Percentiles rank a stretch among this genome's conserved stretches.
phyloP scores from a whole-genome alignment of 2,797 vertebrate species.

The Arctocebus calabarensis region DNA sequence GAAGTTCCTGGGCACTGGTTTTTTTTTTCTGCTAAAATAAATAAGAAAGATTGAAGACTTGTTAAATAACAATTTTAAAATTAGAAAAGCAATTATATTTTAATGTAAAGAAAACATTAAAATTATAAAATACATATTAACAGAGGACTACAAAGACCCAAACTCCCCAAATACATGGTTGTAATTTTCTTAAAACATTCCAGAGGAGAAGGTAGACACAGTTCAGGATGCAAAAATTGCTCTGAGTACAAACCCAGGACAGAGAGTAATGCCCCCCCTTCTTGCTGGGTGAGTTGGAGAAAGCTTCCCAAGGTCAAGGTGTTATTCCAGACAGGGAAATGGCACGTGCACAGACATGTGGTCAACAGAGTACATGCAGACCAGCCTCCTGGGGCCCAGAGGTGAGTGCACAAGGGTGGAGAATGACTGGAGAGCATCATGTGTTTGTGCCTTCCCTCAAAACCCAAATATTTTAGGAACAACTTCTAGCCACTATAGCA shows the following conservation, averaged over 20 bases:
- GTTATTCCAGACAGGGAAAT: background rate
- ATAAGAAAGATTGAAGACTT: background rate
- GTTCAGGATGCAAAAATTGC: background rate
- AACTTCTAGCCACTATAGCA: fast-evolving
- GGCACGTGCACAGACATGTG: background rate
- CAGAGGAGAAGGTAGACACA: background rate
- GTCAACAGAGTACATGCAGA: fast-evolving
- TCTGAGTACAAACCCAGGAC: background rate
- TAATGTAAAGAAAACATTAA: background rate
- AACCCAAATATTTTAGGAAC: background rate
- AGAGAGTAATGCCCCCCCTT: background rate
- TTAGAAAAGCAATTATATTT: background rate
- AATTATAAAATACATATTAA: background rate
- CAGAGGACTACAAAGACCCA: background rate
- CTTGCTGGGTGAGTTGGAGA: background rate
- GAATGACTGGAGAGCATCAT: background rate
- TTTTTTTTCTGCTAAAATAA: conserved; percentile 7
- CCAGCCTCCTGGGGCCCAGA: background rate
- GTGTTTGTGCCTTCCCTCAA: background rate
- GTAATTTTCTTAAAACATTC: fast-evolving
- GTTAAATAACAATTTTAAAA: background rate
- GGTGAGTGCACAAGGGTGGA: background rate
- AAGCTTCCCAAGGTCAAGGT: background rate
- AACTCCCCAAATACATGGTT: fast-evolving
- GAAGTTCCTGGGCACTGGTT: too few relatives aligned